These are phyloP conservation scores for Campylomormyrus numenius DNA, from an alignment of 2,113 vertebrate species.

Conservation along the genomic window DNA sequence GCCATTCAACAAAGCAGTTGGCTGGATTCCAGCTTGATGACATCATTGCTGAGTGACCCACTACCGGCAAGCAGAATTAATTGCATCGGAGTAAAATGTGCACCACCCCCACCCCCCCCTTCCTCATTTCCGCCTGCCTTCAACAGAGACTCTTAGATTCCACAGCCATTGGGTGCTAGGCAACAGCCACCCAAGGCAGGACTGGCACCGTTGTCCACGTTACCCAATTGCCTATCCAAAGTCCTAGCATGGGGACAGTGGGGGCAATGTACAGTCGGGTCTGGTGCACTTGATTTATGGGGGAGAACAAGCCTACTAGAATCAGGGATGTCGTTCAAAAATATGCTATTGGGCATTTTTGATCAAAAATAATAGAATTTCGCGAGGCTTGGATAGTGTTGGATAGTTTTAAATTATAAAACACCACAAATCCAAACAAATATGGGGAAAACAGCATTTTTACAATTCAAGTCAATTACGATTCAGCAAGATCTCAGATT, in stretches of 20 bases:
- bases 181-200: background rate
- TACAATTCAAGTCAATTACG: background rate
- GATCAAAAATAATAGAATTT: background rate
- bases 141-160: constrained; percentile 1
- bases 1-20: background rate
- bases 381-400: background rate
- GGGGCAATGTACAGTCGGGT: background rate
- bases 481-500: background rate
- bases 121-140: background rate
- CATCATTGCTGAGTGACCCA: background rate
- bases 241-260: background rate
- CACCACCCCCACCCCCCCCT: background rate
- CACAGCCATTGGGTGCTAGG: background rate
- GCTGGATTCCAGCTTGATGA: background rate
- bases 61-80: constrained; percentile 1
- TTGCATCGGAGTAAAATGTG: background rate
- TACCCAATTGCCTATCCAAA: background rate
- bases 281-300: background rate
- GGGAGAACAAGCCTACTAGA: background rate
- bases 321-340: background rate
- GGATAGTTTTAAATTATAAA: background rate
- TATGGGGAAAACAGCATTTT: background rate
- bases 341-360: background rate
- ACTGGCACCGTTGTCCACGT: background rate
- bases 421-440: background rate